These are phyloP conservation scores for Lepidothrix coronata DNA, from an alignment of 2,113 vertebrate species.

Conservation along the genomic window DNA sequence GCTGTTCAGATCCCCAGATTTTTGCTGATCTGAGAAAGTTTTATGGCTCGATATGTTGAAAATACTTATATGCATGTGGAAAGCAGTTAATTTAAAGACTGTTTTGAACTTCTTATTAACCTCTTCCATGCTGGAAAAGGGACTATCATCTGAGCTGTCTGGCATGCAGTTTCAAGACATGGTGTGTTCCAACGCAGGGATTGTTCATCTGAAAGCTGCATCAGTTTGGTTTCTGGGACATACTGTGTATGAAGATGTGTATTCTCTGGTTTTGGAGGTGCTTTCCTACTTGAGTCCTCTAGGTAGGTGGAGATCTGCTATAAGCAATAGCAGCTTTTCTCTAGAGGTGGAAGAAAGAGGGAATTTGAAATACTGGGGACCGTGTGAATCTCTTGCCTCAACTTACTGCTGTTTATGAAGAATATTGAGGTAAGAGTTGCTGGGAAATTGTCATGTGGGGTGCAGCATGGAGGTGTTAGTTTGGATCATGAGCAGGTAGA, in stretches of 20 bases:
- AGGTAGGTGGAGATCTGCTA: neutral
- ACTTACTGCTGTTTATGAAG: neutral
- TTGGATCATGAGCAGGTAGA: neutral
- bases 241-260: neutral
- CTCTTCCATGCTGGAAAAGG: neutral
- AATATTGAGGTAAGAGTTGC: neutral
- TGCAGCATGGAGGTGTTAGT: neutral
- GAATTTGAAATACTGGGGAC: neutral
- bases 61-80: neutral
- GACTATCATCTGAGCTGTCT: neutral
- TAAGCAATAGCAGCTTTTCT: neutral
- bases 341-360: neutral
- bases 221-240: neutral
- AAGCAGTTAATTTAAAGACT: neutral
- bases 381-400: neutral
- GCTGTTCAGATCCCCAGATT: neutral
- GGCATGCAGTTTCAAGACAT: neutral
- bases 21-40: neutral
- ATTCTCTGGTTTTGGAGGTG: neutral
- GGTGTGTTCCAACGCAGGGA: neutral
- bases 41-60: neutral
- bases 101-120: neutral
- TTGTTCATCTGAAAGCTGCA: neutral
- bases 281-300: neutral
- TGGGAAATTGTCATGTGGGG: neutral